Base-by-base conservation (phyloP, 2,888 invertebrate genomes). In the Clepsis dumicolana region DNA sequence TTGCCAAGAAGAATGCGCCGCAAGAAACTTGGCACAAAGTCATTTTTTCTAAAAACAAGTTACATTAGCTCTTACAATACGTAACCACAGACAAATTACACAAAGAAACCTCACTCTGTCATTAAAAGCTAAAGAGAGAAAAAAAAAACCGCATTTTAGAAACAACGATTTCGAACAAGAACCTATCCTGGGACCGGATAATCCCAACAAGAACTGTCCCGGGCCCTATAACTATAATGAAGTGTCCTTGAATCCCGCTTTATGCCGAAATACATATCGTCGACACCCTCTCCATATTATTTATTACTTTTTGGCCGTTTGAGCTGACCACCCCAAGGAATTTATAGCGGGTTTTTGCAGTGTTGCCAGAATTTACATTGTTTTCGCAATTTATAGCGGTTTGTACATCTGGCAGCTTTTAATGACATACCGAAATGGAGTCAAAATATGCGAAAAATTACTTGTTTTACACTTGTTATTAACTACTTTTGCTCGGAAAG, bases 241-340 rank as follows among this genome's bases (percentile, higher is more conserved):
- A n/a, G n/a, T 50, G 41, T 62, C 67, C 67, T 63, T 52, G 67
- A n/a, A 57, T 29, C 29, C 56, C 56, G 56, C 35, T 41, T 25
- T 38, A 50, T 63, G 56, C 62, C 56, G 62, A 67, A 63, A 67
- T 66, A 66, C 66, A 62, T 66, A 66, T 66, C 56, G 62, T 38
- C 38, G 38, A 67, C 67, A 62, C 67, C 67, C 66, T 32, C 62
- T 59, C 52, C 53, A 59, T 68, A 68, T 44, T 68, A 64, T 68
- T 68, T 68, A 68, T 68, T 64, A 52, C 68, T 57, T 67, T 50
- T 63, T 29, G n/a, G 63, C 41, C 24, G 41, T 68, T 68, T 59
- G 64, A 50, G 59, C 63, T 68, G 64, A 59, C 52, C 44, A 53
- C 68, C 57, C 57, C 27, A 14, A 18, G 56, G 50, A 67, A 64